These are phyloP conservation scores for Escarpia spicata DNA, from an alignment of 2,888 invertebrate genomes.

Conservation along the genomic window DNA sequence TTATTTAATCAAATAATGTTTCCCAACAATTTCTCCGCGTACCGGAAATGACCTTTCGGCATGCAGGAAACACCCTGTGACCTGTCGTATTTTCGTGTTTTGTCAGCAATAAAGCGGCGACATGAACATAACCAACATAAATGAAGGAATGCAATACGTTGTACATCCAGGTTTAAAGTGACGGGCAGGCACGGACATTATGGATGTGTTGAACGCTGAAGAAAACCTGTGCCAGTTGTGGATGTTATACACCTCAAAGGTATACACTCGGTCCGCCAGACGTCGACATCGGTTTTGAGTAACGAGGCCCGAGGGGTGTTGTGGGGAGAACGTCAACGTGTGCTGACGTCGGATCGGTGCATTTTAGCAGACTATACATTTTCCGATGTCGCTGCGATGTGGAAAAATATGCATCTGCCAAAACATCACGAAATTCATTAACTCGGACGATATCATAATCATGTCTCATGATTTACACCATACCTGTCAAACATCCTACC, in stretches of 20 bases:
- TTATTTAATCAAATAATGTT: neutral
- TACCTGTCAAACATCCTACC: neutral
- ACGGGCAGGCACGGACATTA: neutral
- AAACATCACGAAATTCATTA: neutral
- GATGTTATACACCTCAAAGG: neutral
- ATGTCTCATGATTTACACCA: neutral
- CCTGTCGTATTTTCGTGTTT: conserved; percentile 13
- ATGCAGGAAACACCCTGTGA: conserved; percentile 12
- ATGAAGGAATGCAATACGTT: neutral
- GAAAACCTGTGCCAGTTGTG: conserved; percentile 1
- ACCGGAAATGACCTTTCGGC: conserved; percentile 13
- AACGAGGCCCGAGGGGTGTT: neutral
- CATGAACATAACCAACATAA: neutral
- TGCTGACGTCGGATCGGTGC: neutral
- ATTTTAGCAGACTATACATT: neutral
- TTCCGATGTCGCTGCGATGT: neutral
- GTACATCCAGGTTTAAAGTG: neutral
- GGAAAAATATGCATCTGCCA: neutral
- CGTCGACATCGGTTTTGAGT: neutral
- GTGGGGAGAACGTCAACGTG: neutral
- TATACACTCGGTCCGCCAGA: neutral
- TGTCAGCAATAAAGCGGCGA: neutral
- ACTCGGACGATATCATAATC: neutral
- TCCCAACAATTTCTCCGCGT: neutral
- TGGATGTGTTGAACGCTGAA: neutral